These are phyloP conservation scores for Cheilosia scutellata DNA, from an alignment of 2,888 invertebrate species.

Conservation along the genomic window DNA sequence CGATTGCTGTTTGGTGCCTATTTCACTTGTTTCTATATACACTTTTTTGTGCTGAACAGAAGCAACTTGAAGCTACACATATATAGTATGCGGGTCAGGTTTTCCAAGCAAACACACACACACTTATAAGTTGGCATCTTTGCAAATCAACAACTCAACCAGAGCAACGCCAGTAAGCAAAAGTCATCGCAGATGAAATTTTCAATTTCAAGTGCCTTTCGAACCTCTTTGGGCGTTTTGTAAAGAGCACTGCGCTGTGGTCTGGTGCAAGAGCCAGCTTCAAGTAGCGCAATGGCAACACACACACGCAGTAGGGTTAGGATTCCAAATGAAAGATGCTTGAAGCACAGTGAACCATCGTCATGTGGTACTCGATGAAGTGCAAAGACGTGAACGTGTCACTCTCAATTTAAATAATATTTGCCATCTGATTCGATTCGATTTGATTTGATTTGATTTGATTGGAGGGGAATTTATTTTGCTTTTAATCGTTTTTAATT, in stretches of 20 bases:
- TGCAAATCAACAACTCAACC: conserved; percentile 52
- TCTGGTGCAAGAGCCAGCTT: conserved; percentile 9
- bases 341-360: conserved; percentile 8
- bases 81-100: conserved; percentile 39
- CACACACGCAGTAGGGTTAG: conserved; percentile 8
- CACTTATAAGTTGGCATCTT: conserved; percentile 5
- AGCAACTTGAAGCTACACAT: conserved; percentile 38
- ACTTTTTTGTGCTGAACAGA: conserved; percentile 21
- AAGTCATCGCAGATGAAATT: conserved; percentile 54
- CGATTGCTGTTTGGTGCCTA: conserved; percentile 36
- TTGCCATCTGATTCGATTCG: conserved; percentile 50
- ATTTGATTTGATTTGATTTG: not conserved
- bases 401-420: conserved; percentile 58
- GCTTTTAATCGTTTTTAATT: conserved; percentile 47
- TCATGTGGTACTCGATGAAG: conserved; percentile 49
- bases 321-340: conserved; percentile 36
- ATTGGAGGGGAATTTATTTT: conserved; percentile 12
- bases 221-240: conserved; percentile 51
- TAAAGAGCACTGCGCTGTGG: conserved; percentile 37
- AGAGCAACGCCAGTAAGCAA: conserved; percentile 45
- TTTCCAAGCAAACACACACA: conserved; percentile 24
- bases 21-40: conserved; percentile 5
- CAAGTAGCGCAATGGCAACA: conserved; percentile 48
- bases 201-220: conserved; percentile 62
- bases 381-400: conserved; percentile 61